Evolutionary conservation across 2,797 vertebrate genomes (phyloP), one percentile per base, ranked within the genome.

Genomic region (Acropternis orthonyx): DNA sequence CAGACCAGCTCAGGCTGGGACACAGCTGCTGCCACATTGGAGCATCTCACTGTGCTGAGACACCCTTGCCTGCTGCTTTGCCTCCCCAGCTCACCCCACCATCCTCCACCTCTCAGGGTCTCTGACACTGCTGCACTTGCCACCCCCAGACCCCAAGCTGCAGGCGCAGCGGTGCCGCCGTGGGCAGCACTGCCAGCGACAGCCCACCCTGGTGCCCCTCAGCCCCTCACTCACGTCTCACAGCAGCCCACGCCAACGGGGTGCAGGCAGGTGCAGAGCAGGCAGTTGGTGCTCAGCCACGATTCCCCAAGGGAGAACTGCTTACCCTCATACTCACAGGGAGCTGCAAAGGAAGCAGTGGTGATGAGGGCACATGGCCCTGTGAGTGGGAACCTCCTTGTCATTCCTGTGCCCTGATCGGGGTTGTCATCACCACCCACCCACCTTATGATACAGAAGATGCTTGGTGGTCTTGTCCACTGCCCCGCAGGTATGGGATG

Each of bases 221-320:
- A 0, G 26, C 46, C 63, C 43, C 65, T 87, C 83, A 98, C 98
- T 99, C 96, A 99, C 99, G 97, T 99, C 96, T 99, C 99, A 0
- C 99, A 99, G 98, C 99, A 99, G 68, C 99, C 99, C 27, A 99
- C 99, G 1, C 99, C 99, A 0, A 99, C 88, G 0, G 99, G 99
- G 88, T 99, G 98, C 97, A 99, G 98, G 93, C 99, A 99, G 97
- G 98, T 99, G 97, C 99, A 99, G 91, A 99, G 99, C 97, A 99
- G 98, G 74, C 99, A 99, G 63, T 98, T 98, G 67, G 97, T 92
- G 80, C 98, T 98, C 97, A 99, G 98, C 99, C 99, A 99, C 2
- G 97, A 98, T 62, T 99, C 99, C 3, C 99, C 99, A 39, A 99
- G 95, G 12, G 98, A 97, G 87, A 98, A 99, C 41, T 98, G 96